phyloP scores from a whole-genome alignment of 2,797 vertebrate genomes.

The Meda fulgida region DNA sequence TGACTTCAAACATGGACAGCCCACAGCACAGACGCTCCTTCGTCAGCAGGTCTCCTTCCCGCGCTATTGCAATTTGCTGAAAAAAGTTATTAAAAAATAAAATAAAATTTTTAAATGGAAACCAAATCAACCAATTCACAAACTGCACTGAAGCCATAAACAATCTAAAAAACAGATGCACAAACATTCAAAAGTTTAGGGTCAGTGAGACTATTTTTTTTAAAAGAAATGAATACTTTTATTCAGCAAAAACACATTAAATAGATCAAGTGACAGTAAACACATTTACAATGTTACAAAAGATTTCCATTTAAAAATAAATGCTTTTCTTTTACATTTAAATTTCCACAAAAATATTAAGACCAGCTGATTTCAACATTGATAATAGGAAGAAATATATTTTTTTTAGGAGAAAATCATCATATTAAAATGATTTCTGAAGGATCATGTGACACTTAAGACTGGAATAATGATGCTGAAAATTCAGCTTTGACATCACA shows the following conservation, averaged over 20 bases:
- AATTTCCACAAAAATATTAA: too few relatives aligned
- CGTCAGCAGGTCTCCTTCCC: slow-evolving; percentile 97
- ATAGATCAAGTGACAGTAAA: background rate
- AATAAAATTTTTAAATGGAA: background rate
- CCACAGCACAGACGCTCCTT: slow-evolving; percentile 98
- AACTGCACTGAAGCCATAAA: background rate
- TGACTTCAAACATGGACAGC: slow-evolving; percentile 99
- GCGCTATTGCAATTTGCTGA: slow-evolving; percentile 98
- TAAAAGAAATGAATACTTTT: background rate
- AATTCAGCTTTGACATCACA: background rate
- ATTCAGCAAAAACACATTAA: background rate
- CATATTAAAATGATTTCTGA: background rate
- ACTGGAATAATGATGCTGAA: background rate
- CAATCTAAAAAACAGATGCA: background rate
- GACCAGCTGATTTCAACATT: too few relatives aligned
- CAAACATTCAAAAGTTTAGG: background rate
- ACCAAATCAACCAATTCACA: background rate
- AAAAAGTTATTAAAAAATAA: background rate
- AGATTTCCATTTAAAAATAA: background rate
- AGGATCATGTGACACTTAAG: background rate
- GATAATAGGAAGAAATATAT: too few relatives aligned
- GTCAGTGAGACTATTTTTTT: background rate
- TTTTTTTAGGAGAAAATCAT: too few relatives aligned
- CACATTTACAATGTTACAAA: background rate
- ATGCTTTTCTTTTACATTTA: background rate